Conservation (phyloP, 2,113 vertebrate genomes). For the Actenoides lindsayi region DNA sequence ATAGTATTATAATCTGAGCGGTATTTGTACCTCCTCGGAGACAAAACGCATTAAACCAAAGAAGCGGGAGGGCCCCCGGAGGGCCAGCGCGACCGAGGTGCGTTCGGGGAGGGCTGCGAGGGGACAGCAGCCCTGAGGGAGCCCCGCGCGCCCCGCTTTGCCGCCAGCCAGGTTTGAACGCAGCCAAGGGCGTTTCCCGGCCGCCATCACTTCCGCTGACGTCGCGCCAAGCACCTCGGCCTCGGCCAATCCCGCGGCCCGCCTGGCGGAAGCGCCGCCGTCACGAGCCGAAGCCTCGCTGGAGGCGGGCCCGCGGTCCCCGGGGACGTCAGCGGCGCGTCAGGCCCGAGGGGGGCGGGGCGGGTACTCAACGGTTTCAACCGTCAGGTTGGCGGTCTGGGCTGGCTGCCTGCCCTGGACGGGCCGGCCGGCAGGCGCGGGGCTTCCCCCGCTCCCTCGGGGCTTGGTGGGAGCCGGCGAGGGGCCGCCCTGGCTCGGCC, state of each 20-base stretch:
- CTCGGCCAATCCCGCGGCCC: neutral
- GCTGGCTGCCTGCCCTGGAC: fast-evolving
- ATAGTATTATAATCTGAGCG: neutral
- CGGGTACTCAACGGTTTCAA: neutral
- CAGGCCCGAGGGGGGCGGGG: neutral
- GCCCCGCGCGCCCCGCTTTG: neutral
- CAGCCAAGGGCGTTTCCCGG: fast-evolving
- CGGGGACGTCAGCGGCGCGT: neutral
- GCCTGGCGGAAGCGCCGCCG: fast-evolving
- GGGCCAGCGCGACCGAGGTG: fast-evolving
- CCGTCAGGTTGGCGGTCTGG: fast-evolving
- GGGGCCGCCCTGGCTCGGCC: neutral
- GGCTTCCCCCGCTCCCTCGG: neutral
- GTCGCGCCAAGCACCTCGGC: fast-evolving
- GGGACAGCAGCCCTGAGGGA: neutral
- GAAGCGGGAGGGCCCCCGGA: fast-evolving
- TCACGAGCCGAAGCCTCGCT: fast-evolving
- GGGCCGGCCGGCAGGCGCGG: too few relatives aligned
- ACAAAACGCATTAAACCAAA: neutral
- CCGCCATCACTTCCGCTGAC: fast-evolving
- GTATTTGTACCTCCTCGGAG: fast-evolving
- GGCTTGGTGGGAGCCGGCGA: too few relatives aligned
- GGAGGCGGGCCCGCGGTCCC: neutral
- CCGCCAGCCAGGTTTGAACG: constrained; percentile 59
- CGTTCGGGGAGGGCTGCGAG: neutral